Evolutionary conservation across 2,888 invertebrate genomes (phyloP), one percentile per base, ranked within the genome.

Genomic region (Oligia latruncula): DNA sequence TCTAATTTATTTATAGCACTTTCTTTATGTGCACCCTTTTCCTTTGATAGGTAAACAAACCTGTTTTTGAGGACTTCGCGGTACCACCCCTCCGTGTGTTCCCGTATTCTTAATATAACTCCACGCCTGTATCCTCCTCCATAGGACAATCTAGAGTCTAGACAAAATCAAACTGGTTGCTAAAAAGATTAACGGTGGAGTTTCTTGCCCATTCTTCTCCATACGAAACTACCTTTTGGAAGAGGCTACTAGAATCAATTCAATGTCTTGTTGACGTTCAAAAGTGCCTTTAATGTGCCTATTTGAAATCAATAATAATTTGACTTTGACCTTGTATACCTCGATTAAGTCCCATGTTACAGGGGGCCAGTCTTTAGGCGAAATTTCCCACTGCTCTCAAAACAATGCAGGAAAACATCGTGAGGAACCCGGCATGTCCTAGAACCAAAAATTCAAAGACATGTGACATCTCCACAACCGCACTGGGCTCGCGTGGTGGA

Each of bases 1-100:
- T 87, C 40, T 74, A 84, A 87, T 85, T 84, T 87, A 87, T 87
- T 87, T 84, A 76, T 79, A 20, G 55, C 76, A 78, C 84, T 74
- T 72, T 87, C 87, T 74, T 40, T 60, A 73, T 73, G 62, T 58
- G 46, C 49, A 77, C 4, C 52, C 43, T 46, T 29, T 49, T 60
- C 29, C 17, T 71, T 71, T 60, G 46, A 66, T 55, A 35, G 52
- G 74, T 60, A 71, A 81, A 84, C 80, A 84, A 79, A 62, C 65
- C 65, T 15, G 43, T 23, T 80, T 62, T 40, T 20, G 15, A 46
- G n/a, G 71, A 15, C 9, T 29, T 58, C 13, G 23, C 35, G 5
- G 5, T 73, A 5, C 23, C 0, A 20, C 4, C 1, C 60, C n/a
- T n/a, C 35, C 15, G 9, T 17, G 49, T 60, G 17, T 74, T n/a